phyloP scores from a whole-genome alignment of 1,140 invertebrate genomes.

The Bombus impatiens region DNA sequence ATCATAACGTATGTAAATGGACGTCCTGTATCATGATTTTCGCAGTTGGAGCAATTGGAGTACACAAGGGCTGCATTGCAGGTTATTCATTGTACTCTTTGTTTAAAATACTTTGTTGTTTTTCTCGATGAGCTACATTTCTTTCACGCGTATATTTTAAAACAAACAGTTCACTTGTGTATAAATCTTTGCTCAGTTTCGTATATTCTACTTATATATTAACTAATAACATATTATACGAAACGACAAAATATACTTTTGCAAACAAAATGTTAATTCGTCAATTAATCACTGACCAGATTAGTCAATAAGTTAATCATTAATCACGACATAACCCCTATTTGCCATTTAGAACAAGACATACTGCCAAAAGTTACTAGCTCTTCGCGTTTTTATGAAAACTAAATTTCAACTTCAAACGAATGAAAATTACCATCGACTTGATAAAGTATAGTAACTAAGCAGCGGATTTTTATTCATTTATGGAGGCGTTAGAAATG shows the following conservation, averaged over 20 bases:
- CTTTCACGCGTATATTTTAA: background rate
- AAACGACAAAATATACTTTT: no score
- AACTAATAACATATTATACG: no score
- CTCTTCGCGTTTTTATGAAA: background rate
- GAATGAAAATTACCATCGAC: background rate
- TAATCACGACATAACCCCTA: background rate
- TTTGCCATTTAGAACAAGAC: background rate
- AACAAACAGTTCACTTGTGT: background rate
- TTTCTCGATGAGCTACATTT: no score
- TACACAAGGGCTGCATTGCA: constrained; percentile 56
- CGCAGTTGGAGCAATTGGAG: constrained; percentile 53
- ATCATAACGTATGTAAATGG: constrained; percentile 48
- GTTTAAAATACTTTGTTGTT: constrained; percentile 17
- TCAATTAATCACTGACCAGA: background rate
- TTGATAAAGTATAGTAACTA: background rate
- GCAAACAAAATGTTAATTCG: background rate
- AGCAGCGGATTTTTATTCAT: background rate
- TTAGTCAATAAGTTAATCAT: background rate
- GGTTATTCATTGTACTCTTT: constrained; percentile 30
- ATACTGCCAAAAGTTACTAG: background rate
- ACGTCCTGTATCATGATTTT: constrained; percentile 25
- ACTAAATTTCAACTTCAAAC: background rate
- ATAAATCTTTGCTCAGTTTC: background rate
- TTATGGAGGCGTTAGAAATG: no score
- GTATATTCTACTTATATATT: background rate